Percentiles rank a stretch among this genome's conserved stretches.
Evolutionary conservation across 2,113 vertebrate genomes (phyloP).

Genomic region (Prunella fulvescens): DNA sequence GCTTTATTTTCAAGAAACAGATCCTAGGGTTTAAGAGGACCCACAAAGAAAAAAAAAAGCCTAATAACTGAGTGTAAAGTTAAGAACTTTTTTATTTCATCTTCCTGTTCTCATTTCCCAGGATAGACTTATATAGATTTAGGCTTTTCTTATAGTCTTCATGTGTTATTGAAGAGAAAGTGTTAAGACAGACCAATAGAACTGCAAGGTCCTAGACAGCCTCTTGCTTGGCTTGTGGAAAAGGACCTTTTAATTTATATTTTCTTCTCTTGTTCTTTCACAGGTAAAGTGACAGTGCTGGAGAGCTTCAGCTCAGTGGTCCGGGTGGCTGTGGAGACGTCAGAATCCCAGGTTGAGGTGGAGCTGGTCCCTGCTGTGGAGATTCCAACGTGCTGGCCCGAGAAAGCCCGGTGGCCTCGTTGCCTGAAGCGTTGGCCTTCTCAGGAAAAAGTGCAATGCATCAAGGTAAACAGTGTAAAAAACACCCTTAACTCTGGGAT

Average conservation of each 20-base stretch:
- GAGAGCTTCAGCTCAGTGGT: slow-evolving; percentile 63
- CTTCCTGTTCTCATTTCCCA: background rate
- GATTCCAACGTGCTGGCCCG: slow-evolving; percentile 76
- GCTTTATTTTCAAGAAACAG: background rate
- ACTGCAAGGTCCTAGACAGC: background rate
- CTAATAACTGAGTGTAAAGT: background rate
- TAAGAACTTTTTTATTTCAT: background rate
- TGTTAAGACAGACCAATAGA: background rate
- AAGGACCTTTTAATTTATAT: background rate
- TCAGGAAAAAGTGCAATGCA: slow-evolving; percentile 68
- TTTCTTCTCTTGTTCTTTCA: background rate
- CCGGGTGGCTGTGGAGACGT: slow-evolving; percentile 77
- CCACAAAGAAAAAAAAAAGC: background rate
- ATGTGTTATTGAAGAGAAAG: background rate
- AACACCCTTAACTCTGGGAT: background rate
- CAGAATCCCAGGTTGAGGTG: slow-evolving; percentile 71
- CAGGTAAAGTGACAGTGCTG: slow-evolving; percentile 75
- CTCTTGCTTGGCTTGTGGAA: background rate
- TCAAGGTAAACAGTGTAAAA: slow-evolving; percentile 72
- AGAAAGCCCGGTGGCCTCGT: slow-evolving; percentile 76
- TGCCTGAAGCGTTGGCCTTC: slow-evolving; percentile 78
- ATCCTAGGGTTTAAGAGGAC: background rate
- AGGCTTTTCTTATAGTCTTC: background rate
- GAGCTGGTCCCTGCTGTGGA: slow-evolving; percentile 78
- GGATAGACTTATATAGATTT: background rate